These are phyloP conservation scores for Hybos culiciformis DNA, from an alignment of 2,888 invertebrate genomes.

Conservation along the genomic window DNA sequence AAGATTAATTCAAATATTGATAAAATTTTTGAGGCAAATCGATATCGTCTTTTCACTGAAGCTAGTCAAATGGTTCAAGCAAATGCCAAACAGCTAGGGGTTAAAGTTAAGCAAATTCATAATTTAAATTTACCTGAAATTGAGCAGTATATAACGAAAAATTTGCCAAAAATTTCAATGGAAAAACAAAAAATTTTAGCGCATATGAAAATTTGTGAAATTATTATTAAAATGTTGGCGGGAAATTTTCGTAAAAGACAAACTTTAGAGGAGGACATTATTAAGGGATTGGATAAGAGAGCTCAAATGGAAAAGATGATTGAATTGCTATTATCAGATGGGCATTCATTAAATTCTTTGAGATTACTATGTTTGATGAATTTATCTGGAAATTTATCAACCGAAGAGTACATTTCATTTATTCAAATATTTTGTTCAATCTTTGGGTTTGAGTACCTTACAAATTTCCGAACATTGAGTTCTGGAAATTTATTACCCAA, in stretches of 20 bases:
- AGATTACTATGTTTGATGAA: slow-evolving; percentile 72
- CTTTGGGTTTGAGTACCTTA: slow-evolving; percentile 70
- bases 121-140: slow-evolving; percentile 76
- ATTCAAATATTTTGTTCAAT: slow-evolving; percentile 72
- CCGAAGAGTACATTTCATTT: slow-evolving; percentile 57
- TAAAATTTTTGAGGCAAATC: slow-evolving; percentile 68
- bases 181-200: slow-evolving; percentile 73
- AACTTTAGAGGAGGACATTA: slow-evolving; percentile 56
- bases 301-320: slow-evolving; percentile 66
- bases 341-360: slow-evolving; percentile 50
- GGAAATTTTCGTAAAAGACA: slow-evolving; percentile 60
- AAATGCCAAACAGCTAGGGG: slow-evolving; percentile 71
- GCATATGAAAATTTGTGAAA: slow-evolving; percentile 85
- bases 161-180: slow-evolving; percentile 66
- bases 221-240: slow-evolving; percentile 66
- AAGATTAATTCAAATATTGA: slow-evolving; percentile 48
- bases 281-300: slow-evolving; percentile 59
- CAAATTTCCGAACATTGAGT: slow-evolving; percentile 64
- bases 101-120: slow-evolving; percentile 56
- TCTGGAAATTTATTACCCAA: slow-evolving; percentile 48
- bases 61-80: slow-evolving; percentile 72
- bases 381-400: slow-evolving; percentile 59
- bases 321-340: slow-evolving; percentile 60
- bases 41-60: slow-evolving; percentile 83
- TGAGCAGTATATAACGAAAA: slow-evolving; percentile 81